phyloP scores from a whole-genome alignment of 2,888 invertebrate species.

The Caenorhabditis angaria region DNA sequence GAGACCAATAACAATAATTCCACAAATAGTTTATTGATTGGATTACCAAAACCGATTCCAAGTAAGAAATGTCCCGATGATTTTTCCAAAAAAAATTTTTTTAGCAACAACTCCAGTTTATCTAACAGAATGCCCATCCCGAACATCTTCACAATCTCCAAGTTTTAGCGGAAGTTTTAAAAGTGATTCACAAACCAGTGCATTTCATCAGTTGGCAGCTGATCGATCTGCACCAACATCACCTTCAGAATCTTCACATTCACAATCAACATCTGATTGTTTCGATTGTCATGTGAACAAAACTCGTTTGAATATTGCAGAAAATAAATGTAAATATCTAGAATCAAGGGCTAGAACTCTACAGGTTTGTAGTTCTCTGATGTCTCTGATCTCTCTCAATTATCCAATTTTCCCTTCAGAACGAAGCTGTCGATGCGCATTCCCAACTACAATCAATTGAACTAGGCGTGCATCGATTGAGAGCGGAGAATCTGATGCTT shows the following conservation, averaged over 20 bases:
- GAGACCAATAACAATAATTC: background rate
- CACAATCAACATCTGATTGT: constrained; percentile 20
- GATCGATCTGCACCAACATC: constrained; percentile 9
- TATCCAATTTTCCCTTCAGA: constrained; percentile 13
- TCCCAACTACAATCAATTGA: constrained; percentile 33
- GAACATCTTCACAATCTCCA: constrained; percentile 21
- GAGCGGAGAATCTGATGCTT: constrained; percentile 32
- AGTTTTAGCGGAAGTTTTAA: constrained; percentile 33
- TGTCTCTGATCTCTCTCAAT: background rate
- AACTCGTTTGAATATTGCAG: constrained; percentile 37
- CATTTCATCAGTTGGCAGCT: constrained; percentile 33
- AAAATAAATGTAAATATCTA: constrained; percentile 41
- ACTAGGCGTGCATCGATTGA: constrained; percentile 26
- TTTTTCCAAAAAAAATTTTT: background rate
- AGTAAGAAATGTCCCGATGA: constrained; percentile 18
- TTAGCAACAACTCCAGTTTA: constrained; percentile 31
- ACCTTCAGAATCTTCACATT: constrained; percentile 16
- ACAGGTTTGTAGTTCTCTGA: constrained; percentile 19
- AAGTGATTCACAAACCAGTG: constrained; percentile 16
- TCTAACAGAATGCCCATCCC: background rate
- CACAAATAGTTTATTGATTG: constrained; percentile 22
- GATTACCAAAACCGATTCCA: constrained; percentile 48
- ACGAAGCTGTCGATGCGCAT: constrained; percentile 37
- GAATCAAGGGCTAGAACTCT: constrained; percentile 33
- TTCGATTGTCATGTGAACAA: constrained; percentile 52